Evolutionary conservation across 1,140 invertebrate species (phyloP).

Genomic region (Tetramorium simillimum): DNA sequence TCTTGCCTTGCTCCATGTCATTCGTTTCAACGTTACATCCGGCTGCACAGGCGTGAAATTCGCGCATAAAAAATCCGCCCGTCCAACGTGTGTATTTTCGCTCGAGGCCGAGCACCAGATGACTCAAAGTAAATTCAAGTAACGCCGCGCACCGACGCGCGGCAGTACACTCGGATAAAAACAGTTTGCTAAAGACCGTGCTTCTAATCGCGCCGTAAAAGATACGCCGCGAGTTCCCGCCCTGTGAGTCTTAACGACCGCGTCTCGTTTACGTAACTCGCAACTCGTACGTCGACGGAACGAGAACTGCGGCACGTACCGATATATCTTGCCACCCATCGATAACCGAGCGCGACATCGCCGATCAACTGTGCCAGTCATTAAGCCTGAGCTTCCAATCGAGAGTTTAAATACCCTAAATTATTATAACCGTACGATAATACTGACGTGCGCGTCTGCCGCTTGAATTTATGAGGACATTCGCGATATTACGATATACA

Average conservation of each 20-base stretch:
- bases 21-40: background rate
- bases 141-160: background rate
- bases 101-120: conserved; percentile 39
- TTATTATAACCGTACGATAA: background rate
- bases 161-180: background rate
- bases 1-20: background rate
- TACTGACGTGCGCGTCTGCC: background rate
- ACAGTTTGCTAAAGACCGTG: conserved; percentile 19
- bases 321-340: background rate
- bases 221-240: background rate
- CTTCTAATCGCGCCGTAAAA: conserved; percentile 30
- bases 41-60: background rate
- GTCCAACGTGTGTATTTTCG: conserved; percentile 29
- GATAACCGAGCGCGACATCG: background rate
- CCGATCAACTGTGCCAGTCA: background rate
- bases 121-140: conserved; percentile 40
- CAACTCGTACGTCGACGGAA: conserved; percentile 1
- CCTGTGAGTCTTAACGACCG: conserved; percentile 2
- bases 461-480: background rate
- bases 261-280: conserved; percentile 21
- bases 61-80: background rate
- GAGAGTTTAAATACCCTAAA: background rate
- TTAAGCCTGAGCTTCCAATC: background rate
- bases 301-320: background rate
- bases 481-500: conserved; percentile 22